Conservation (phyloP, 1,140 invertebrate species). For the Bombus picipes region DNA sequence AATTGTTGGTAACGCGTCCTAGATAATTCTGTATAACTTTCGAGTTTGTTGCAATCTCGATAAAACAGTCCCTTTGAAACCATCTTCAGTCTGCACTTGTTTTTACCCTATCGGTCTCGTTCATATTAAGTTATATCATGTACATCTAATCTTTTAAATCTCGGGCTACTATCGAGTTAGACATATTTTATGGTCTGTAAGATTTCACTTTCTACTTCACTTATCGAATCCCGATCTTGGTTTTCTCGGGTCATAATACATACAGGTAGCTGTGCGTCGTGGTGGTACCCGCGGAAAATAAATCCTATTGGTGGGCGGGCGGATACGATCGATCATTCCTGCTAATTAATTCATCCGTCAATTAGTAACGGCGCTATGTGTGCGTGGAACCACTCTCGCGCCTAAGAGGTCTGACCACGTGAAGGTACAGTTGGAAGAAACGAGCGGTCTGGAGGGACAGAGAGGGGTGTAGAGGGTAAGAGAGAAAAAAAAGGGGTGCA, state of each 20-base stretch:
- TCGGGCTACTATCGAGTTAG: not conserved
- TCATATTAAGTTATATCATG: not conserved
- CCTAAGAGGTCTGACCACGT: conserved; percentile 23
- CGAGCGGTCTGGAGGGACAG: not conserved
- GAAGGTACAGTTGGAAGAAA: conserved; percentile 10
- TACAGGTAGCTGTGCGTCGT: not conserved
- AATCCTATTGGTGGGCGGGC: conserved; percentile 52
- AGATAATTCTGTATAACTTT: too few relatives aligned
- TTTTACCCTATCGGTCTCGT: not conserved
- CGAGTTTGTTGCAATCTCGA: too few relatives aligned
- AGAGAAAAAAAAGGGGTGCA: conserved; percentile 33
- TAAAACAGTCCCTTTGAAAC: not conserved
- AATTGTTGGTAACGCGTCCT: too few relatives aligned
- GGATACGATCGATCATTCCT: conserved; percentile 75
- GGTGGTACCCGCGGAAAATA: conserved; percentile 53
- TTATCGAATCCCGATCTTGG: not conserved
- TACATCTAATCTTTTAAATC: not conserved
- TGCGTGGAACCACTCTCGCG: conserved; percentile 45
- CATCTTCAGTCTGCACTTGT: not conserved
- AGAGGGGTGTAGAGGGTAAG: not conserved
- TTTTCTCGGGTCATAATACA: not conserved
- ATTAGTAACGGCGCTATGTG: conserved; percentile 72
- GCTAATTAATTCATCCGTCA: conserved; percentile 81
- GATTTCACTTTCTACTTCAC: not conserved
- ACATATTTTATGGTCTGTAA: not conserved